Conservation (phyloP, 2,113 vertebrate species). For the Hypomesus transpacificus region DNA sequence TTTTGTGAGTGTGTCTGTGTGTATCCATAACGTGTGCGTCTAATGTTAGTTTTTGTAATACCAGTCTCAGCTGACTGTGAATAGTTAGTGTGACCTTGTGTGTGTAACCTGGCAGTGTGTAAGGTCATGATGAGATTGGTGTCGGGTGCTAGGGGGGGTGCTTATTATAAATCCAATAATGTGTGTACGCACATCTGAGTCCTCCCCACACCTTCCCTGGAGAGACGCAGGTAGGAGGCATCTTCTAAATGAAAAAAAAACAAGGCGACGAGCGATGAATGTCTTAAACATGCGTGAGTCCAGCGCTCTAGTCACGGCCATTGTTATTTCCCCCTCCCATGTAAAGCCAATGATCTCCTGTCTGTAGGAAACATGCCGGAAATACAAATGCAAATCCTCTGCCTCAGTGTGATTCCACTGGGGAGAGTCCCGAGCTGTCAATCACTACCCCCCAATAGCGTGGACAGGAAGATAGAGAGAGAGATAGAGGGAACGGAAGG, state of each 20-base stretch:
- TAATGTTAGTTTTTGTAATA: too few relatives aligned
- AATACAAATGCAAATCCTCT: constrained; percentile 67
- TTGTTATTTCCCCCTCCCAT: constrained; percentile 27
- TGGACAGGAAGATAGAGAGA: neutral
- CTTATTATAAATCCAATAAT: constrained; percentile 8
- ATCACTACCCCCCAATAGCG: constrained; percentile 48
- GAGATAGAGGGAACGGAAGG: neutral
- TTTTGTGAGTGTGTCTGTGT: neutral
- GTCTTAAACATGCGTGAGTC: constrained; percentile 47
- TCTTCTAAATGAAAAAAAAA: constrained; percentile 35
- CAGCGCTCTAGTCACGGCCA: constrained; percentile 9
- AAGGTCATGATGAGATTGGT: neutral
- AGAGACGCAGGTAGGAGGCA: constrained; percentile 16
- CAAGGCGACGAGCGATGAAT: constrained; percentile 39
- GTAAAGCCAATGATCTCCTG: constrained; percentile 54
- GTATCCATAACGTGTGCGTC: neutral
- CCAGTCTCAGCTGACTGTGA: too few relatives aligned
- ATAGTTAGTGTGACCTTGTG: neutral
- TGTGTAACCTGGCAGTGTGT: neutral
- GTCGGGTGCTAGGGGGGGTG: too few relatives aligned
- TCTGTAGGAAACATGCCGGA: constrained; percentile 57
- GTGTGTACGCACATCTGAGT: neutral
- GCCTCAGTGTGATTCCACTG: constrained; percentile 48
- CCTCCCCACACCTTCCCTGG: neutral
- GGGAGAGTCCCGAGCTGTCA: constrained; percentile 50